Evolutionary conservation across 2,113 vertebrate genomes (phyloP).

Genomic region (Pimephales promelas): DNA sequence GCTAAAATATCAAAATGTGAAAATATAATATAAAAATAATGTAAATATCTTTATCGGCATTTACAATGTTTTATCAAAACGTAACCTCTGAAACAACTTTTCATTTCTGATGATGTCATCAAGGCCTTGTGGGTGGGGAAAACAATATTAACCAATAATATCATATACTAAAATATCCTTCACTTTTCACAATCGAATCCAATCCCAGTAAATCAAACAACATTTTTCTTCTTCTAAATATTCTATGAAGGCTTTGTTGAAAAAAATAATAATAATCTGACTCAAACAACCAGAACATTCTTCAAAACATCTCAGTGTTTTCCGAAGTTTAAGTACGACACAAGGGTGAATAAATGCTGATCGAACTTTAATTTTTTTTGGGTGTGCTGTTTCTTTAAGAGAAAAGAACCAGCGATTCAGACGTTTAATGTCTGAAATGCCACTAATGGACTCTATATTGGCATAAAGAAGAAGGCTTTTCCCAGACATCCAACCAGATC

Average conservation of each 20-base stretch:
- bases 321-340: background rate
- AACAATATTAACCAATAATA: background rate
- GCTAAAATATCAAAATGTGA: too few relatives aligned
- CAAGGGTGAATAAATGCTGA: background rate
- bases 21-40: too few relatives aligned
- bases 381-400: background rate
- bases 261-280: too few relatives aligned
- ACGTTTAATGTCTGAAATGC: conserved; percentile 24
- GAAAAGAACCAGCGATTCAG: background rate
- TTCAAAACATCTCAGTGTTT: background rate
- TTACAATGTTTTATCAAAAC: too few relatives aligned
- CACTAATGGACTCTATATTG: conserved; percentile 20
- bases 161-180: background rate
- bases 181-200: background rate
- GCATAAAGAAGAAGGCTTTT: conserved; percentile 21
- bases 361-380: background rate
- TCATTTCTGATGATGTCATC: background rate
- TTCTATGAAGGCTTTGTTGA: too few relatives aligned
- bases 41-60: background rate
- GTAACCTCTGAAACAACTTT: background rate
- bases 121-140: background rate
- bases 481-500: conserved; percentile 6
- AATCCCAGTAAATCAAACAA: background rate
- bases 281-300: background rate
- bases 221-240: background rate